Evolutionary conservation across 2,113 vertebrate species (phyloP).

Genomic region (Chloropsis hardwickii): DNA sequence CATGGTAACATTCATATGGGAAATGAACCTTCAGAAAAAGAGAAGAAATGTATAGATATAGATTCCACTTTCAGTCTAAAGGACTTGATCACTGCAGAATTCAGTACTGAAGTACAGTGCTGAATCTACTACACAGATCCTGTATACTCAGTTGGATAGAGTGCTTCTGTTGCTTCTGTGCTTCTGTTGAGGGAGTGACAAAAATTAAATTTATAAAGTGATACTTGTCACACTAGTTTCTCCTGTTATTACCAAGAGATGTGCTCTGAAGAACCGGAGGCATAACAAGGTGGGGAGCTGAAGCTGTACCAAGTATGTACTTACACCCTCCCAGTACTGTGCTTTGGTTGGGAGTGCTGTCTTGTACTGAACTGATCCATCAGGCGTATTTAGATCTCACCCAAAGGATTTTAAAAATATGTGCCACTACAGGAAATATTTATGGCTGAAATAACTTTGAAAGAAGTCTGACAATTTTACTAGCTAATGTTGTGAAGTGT

Average conservation of each 20-base stretch:
- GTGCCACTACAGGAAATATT: not conserved
- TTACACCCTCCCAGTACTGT: not conserved
- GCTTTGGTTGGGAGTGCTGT: not conserved
- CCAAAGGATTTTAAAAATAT: not conserved
- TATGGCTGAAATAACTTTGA: conserved; percentile 4
- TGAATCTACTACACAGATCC: not conserved
- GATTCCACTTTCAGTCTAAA: not conserved
- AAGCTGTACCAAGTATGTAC: not conserved
- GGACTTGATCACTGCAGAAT: not conserved
- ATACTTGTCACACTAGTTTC: not conserved
- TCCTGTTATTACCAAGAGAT: not conserved
- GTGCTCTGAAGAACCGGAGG: not conserved
- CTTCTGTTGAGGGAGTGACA: not conserved
- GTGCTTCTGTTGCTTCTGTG: no score
- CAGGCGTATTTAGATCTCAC: not conserved
- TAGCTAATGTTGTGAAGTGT: not conserved
- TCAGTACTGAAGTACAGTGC: not conserved
- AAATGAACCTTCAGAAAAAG: not conserved
- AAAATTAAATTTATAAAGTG: not conserved
- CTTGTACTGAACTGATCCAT: not conserved
- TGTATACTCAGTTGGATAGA: not conserved
- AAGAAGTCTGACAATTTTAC: not conserved
- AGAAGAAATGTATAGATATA: not conserved
- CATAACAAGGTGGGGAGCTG: not conserved
- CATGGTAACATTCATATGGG: not conserved